Evolutionary conservation across 2,797 vertebrate species (phyloP).

Genomic region (Gambusia yucatana): DNA sequence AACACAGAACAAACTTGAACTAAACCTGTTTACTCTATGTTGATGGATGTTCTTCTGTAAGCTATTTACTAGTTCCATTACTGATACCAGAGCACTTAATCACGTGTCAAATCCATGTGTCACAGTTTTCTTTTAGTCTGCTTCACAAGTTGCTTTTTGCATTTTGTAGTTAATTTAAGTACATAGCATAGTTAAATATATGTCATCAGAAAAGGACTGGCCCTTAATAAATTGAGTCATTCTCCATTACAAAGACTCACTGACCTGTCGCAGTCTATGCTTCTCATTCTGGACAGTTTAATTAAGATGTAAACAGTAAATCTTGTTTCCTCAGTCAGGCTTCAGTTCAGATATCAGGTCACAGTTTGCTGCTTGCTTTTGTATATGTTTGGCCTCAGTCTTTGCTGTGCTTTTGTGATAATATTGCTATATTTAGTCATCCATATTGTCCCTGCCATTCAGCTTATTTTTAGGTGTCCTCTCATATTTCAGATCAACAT

Average conservation of each 20-base stretch:
- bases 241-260: slow-evolving; percentile 3
- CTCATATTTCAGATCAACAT: not conserved
- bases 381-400: not conserved
- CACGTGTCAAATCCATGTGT: not conserved
- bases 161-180: not conserved
- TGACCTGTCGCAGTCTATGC: not conserved
- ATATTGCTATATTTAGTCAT: not conserved
- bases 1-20: slow-evolving; percentile 18
- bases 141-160: not conserved
- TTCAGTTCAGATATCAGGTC: not conserved
- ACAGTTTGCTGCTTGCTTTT: not conserved
- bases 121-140: not conserved
- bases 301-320: slow-evolving; percentile 14
- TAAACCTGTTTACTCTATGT: slow-evolving; percentile 17
- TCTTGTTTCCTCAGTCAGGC: slow-evolving; percentile 1
- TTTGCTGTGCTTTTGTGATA: not conserved
- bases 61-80: slow-evolving; percentile 5
- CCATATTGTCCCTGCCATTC: not conserved
- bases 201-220: not conserved
- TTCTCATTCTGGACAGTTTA: slow-evolving; percentile 5
- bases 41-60: slow-evolving; percentile 12
- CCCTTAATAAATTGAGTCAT: not conserved
- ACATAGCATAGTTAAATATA: not conserved
- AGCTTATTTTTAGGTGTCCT: not conserved
- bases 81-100: not conserved